These are phyloP conservation scores for Philhelius pedissequus DNA, from an alignment of 2,888 invertebrate genomes.

Conservation along the genomic window DNA sequence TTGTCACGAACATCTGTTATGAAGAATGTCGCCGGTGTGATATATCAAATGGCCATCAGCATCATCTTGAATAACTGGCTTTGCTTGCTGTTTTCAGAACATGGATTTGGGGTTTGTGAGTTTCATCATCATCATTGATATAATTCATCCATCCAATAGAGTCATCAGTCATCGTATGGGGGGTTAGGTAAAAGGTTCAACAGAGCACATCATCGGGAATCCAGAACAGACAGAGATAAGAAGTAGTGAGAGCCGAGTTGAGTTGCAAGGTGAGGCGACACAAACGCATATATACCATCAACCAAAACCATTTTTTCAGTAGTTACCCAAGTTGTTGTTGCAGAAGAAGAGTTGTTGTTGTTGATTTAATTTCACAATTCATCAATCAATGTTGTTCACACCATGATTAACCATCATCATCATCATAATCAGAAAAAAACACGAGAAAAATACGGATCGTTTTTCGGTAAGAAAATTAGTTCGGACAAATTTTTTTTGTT, in stretches of 20 bases:
- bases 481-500: constrained; percentile 77
- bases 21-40: constrained; percentile 98
- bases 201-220: constrained; percentile 32
- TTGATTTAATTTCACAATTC: constrained; percentile 65
- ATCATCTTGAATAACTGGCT: constrained; percentile 98
- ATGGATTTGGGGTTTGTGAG: constrained; percentile 40
- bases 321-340: constrained; percentile 64
- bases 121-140: constrained; percentile 64
- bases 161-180: constrained; percentile 47
- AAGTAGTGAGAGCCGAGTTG: constrained; percentile 20
- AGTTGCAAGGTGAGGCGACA: background rate
- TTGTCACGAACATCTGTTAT: constrained; percentile 99
- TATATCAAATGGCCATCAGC: constrained; percentile 99
- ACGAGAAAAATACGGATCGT: constrained; percentile 80
- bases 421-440: constrained; percentile 79
- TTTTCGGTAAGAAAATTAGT: constrained; percentile 80
- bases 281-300: constrained; percentile 35
- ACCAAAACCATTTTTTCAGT: constrained; percentile 59
- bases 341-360: constrained; percentile 52
- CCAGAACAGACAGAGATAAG: constrained; percentile 56
- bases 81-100: constrained; percentile 76
- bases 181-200: constrained; percentile 18
- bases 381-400: constrained; percentile 71
- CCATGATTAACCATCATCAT: constrained; percentile 78
- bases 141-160: constrained; percentile 39